Base-by-base conservation (phyloP, 1,140 invertebrate genomes). In the Zaprionus kolodkinae region DNA sequence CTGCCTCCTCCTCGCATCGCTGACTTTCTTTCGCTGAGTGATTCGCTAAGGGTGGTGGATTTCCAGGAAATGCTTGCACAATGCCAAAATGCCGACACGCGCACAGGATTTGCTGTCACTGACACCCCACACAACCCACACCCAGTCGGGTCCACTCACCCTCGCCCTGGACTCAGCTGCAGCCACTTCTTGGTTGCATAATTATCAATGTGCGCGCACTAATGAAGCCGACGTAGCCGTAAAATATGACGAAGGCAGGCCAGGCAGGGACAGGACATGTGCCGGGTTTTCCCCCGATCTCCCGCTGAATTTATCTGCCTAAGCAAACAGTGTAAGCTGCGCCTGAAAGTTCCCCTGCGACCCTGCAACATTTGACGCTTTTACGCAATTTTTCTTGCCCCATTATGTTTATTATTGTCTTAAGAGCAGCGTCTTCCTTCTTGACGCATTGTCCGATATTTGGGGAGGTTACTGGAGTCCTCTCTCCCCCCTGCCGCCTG, bases 1-100 rank as follows among this genome's bases (percentile, higher is more conserved):
- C 45, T 1, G 50, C 56, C 43, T n/a, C 50, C 69, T 61, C 62
- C 66, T 50, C 45, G 52, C 35, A 38, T 52, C 55, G 55, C 38
- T 43, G 52, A 60, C 57, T 67, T 79, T 55, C 52, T 48, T 54
- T 13, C 45, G 27, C 45, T 55, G 70, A 54, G 55, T 73, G 71
- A 55, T 25, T 65, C 62, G 12, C 15, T 50, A 43, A 38, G 45
- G 57, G 56, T 54, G 48, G 60, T 33, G 72, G 72, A 64, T 60
- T 55, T 52, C 36, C 17, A 17, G 85, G 85, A 89, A 89, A 77
- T 84, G 78, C 75, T 84, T 85, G 85, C 81, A 89, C 78, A 89
- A 89, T 84, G 83, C 75, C 80, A 67, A 89, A 89, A n/a, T 89
- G 85, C 81, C 81, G 85, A 89, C 85, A 89, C 85, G 85, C 85